These are phyloP conservation scores for Drosophila nr. medialis DNA, from an alignment of 2,888 invertebrate species.

Conservation along the genomic window DNA sequence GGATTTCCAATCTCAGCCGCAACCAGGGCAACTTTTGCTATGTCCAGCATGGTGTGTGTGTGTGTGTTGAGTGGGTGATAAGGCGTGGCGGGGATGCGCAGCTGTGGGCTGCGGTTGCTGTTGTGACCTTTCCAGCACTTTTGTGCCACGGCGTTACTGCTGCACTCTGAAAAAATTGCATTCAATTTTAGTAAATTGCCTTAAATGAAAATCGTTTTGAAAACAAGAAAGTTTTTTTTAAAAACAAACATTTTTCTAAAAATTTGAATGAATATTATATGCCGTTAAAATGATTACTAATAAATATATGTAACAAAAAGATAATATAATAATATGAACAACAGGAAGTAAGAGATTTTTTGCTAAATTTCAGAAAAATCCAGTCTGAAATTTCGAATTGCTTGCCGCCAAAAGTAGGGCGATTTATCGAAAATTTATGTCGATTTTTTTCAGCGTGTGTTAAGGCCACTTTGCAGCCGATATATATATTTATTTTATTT, in stretches of 20 bases:
- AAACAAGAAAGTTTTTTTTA: neutral
- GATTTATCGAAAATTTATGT: neutral
- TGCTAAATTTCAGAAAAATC: neutral
- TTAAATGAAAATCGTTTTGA: neutral
- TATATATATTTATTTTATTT: slow-evolving; percentile 80
- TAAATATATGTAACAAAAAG: neutral
- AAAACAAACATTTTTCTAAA: neutral
- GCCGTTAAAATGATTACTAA: no score
- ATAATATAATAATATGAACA: no score
- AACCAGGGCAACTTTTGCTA: slow-evolving; percentile 25
- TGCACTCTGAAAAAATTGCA: neutral
- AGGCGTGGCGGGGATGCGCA: slow-evolving; percentile 6
- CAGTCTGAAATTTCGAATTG: neutral
- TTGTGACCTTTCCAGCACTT: no score
- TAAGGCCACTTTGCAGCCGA: slow-evolving; percentile 78
- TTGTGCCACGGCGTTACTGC: slow-evolving; percentile 7
- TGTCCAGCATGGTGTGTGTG: slow-evolving; percentile 1
- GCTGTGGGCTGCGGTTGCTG: slow-evolving; percentile 35
- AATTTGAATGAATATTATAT: no score
- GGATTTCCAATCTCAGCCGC: slow-evolving; percentile 77
- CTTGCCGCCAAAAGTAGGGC: neutral
- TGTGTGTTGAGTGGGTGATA: neutral
- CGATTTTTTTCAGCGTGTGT: slow-evolving; percentile 3
- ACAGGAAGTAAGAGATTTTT: neutral
- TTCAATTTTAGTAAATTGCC: neutral